These are phyloP conservation scores for Macaria liturata DNA, from an alignment of 2,888 invertebrate species.

Conservation along the genomic window DNA sequence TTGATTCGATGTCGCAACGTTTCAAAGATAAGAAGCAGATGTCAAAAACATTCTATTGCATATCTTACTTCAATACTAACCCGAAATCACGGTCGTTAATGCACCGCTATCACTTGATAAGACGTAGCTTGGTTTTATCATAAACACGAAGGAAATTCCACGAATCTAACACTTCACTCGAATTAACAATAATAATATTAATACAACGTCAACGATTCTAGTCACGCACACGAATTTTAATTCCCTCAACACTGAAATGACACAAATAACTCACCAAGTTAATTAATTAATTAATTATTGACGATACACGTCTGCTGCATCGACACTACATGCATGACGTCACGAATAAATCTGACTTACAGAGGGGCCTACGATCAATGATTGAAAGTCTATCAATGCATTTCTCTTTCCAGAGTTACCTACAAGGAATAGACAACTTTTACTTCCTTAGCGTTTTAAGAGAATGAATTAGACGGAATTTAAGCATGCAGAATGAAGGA, in stretches of 20 bases:
- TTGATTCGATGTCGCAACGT: conserved; percentile 18
- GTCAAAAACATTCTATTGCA: conserved; percentile 67
- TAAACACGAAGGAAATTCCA: conserved; percentile 77
- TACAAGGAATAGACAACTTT: conserved; percentile 37
- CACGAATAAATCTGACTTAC: conserved; percentile 40
- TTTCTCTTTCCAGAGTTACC: conserved; percentile 47
- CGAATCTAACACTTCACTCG: conserved; percentile 69
- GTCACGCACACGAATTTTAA: conserved; percentile 57
- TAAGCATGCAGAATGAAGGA: conserved; percentile 69
- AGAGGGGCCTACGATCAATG: conserved; percentile 21
- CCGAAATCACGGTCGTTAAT: conserved; percentile 76
- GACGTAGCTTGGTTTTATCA: conserved; percentile 67
- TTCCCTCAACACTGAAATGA: conserved; percentile 53
- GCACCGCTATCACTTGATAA: conserved; percentile 77
- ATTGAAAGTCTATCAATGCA: conserved; percentile 35
- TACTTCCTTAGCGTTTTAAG: conserved; percentile 51
- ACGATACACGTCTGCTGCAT: conserved; percentile 61
- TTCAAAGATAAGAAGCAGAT: conserved; percentile 53
- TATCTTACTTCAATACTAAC: conserved; percentile 70
- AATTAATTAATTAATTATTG: conserved; percentile 50
- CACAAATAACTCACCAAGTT: conserved; percentile 50
- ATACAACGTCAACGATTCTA: conserved; percentile 42
- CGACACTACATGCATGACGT: conserved; percentile 73
- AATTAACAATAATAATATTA: conserved; percentile 36
- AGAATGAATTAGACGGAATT: conserved; percentile 66